Conservation (phyloP, 1,140 invertebrate species). For the Aphidius gifuensis region DNA sequence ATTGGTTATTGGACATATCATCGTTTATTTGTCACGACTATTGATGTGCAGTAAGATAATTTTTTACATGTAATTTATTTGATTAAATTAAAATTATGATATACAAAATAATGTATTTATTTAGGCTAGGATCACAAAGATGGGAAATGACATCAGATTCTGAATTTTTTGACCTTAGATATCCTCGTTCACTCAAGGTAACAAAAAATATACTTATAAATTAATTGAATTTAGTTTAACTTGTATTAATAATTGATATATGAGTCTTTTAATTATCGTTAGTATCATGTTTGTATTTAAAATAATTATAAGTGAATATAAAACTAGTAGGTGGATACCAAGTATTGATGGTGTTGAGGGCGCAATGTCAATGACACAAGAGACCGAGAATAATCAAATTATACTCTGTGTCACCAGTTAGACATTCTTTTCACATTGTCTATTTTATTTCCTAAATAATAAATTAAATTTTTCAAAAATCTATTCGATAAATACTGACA, state of each 20-base stretch:
- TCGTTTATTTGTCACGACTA: constrained; percentile 37
- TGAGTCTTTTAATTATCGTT: too few species aligned
- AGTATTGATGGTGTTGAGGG: too few species aligned
- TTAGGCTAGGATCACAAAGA: constrained; percentile 46
- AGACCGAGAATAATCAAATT: constrained; percentile 21
- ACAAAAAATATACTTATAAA: neutral
- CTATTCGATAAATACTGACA: neutral
- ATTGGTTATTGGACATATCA: constrained; percentile 32
- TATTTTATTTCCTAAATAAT: neutral
- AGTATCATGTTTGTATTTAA: too few species aligned
- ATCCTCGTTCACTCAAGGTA: constrained; percentile 52
- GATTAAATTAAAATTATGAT: constrained; percentile 2
- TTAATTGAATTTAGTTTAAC: too few species aligned
- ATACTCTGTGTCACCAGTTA: neutral
- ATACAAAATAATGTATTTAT: neutral
- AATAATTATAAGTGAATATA: too few species aligned
- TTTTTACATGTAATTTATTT: neutral
- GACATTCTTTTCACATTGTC: neutral
- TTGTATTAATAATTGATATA: too few species aligned
- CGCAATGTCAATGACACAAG: neutral
- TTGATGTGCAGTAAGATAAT: constrained; percentile 47
- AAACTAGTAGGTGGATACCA: too few species aligned
- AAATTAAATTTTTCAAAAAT: too few species aligned
- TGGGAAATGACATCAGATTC: constrained; percentile 45
- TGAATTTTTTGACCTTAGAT: constrained; percentile 46